These are phyloP conservation scores for Exocentrus adspersus DNA, from an alignment of 2,888 invertebrate genomes.

Conservation along the genomic window DNA sequence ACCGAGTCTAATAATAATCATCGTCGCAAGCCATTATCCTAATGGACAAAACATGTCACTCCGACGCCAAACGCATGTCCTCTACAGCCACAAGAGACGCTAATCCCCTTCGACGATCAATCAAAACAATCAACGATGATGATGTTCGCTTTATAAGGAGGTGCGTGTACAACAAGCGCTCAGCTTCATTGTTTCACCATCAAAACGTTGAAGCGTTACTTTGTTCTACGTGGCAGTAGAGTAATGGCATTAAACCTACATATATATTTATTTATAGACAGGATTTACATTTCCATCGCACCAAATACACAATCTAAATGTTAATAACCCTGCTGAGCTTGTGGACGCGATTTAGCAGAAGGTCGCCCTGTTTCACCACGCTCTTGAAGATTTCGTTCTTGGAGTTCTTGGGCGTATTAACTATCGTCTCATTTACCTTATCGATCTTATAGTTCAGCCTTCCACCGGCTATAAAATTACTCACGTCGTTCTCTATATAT, in stretches of 20 bases:
- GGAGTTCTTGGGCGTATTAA: constrained; percentile 62
- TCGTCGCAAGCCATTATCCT: neutral
- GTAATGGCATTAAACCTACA: too few relatives aligned
- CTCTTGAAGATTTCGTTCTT: constrained; percentile 68
- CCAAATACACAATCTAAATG: constrained; percentile 61
- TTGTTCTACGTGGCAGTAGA: too few relatives aligned
- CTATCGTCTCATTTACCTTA: constrained; percentile 72
- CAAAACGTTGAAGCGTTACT: neutral
- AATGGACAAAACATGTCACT: neutral
- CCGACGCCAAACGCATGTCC: neutral
- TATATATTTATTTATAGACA: constrained; percentile 10
- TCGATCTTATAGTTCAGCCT: constrained; percentile 78
- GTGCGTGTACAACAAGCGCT: neutral
- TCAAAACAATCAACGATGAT: neutral
- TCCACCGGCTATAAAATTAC: constrained; percentile 71
- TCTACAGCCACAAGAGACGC: neutral
- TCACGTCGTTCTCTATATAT: constrained; percentile 72
- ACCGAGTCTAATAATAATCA: neutral
- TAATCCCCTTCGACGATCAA: neutral
- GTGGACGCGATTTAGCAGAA: constrained; percentile 76
- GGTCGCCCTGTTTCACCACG: constrained; percentile 77
- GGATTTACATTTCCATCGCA: neutral
- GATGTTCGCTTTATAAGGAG: neutral
- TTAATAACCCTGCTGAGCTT: constrained; percentile 79
- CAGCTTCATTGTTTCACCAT: neutral